Percentiles rank a stretch among this genome's conserved stretches.
These are phyloP conservation scores for Macroramphosus scolopax DNA, from an alignment of 2,797 vertebrate species.

Conservation along the genomic window DNA sequence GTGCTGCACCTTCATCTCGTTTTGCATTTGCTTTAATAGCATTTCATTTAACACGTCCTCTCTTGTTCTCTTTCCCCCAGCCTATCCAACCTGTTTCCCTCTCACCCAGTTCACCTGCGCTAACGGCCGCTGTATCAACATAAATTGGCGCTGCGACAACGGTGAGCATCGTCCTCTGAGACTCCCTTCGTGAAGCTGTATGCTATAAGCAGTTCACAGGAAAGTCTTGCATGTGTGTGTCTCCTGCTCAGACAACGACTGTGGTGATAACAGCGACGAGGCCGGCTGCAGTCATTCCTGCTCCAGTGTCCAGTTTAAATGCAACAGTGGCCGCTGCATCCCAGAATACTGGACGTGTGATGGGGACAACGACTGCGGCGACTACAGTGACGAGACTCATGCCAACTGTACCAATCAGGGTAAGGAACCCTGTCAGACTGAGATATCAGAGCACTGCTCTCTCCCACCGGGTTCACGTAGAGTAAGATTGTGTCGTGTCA, in stretches of 20 bases:
- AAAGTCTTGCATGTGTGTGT: constrained; percentile 33
- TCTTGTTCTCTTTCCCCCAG: constrained; percentile 62
- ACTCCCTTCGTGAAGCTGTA: constrained; percentile 7
- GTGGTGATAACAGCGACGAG: constrained; percentile 95
- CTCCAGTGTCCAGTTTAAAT: constrained; percentile 96
- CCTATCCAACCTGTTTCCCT: constrained; percentile 96
- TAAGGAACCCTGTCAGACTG: constrained; percentile 14
- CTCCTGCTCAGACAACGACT: constrained; percentile 89
- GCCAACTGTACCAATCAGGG: constrained; percentile 95
- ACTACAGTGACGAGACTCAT: constrained; percentile 94
- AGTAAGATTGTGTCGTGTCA: too few species aligned
- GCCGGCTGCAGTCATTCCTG: constrained; percentile 96
- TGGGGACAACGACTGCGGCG: constrained; percentile 94
- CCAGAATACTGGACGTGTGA: constrained; percentile 98
- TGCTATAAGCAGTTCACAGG: background rate
- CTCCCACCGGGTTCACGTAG: too few species aligned
- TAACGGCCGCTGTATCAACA: constrained; percentile 96
- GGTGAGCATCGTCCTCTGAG: constrained; percentile 74
- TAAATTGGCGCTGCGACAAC: constrained; percentile 96
- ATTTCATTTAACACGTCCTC: too few species aligned
- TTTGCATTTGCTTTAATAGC: too few species aligned
- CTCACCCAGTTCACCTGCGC: constrained; percentile 96
- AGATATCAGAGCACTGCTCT: too few species aligned
- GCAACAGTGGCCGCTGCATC: constrained; percentile 96
- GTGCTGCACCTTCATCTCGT: too few species aligned